phyloP scores from a whole-genome alignment of 1,140 invertebrate genomes.

The Latrodectus geometricus region DNA sequence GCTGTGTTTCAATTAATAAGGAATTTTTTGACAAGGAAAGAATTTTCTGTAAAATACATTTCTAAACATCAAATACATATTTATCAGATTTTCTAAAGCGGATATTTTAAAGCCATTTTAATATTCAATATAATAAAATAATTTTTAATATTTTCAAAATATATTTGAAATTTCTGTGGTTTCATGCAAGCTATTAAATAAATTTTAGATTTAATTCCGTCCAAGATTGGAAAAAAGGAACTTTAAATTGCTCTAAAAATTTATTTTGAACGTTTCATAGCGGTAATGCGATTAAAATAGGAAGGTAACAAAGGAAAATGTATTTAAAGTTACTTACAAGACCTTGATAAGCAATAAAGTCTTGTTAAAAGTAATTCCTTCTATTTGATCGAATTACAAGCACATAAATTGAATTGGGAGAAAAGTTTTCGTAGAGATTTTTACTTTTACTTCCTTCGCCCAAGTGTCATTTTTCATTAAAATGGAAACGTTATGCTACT shows the following conservation, averaged over 20 bases:
- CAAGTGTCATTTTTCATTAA: constrained; percentile 33
- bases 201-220: no score
- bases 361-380: constrained; percentile 50
- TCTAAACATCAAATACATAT: no score
- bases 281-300: constrained; percentile 19
- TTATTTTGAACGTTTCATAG: neutral
- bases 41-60: no score
- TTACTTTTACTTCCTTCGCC: neutral
- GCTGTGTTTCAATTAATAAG: no score
- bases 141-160: no score
- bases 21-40: no score
- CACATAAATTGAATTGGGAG: neutral
- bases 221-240: no score
- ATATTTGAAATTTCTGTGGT: no score
- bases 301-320: constrained; percentile 12
- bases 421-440: neutral
- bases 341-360: constrained; percentile 2
- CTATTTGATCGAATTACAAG: constrained; percentile 12
- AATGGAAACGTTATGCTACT: neutral
- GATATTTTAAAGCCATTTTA: no score
- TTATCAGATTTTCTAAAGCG: no score
- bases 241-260: neutral
- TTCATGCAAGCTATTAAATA: no score
- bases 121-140: no score
- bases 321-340: constrained; percentile 20